phyloP scores from a whole-genome alignment of 2,113 vertebrate genomes.

The Tamias sibiricus region DNA sequence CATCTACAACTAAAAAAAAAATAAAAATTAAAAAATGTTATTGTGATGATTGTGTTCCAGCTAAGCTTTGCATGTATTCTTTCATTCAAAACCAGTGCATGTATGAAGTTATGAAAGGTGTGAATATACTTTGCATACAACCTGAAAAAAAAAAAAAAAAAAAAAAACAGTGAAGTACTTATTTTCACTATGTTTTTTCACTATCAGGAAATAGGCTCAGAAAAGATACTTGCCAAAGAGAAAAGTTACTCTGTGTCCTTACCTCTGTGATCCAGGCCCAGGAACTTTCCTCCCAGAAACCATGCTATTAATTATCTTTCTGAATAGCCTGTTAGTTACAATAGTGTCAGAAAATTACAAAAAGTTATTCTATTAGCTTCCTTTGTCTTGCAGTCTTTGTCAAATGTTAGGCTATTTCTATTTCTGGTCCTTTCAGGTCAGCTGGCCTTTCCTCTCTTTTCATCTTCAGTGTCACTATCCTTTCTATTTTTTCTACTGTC shows the following conservation, averaged over 20 bases:
- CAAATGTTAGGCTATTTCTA: background rate
- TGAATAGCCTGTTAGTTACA: background rate
- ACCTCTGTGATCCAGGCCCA: background rate
- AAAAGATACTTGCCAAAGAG: background rate
- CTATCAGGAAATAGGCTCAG: background rate
- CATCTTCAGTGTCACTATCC: background rate
- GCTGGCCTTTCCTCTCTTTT: background rate
- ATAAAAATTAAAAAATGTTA: too few species aligned
- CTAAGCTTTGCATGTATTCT: background rate
- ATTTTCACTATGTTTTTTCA: background rate
- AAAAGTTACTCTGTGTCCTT: background rate
- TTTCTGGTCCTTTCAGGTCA: background rate
- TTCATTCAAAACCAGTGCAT: background rate
- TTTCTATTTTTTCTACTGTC: background rate
- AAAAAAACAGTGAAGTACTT: background rate
- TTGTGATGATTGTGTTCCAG: background rate
- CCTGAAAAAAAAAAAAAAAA: too few species aligned
- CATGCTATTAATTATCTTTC: background rate
- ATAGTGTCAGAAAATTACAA: conserved; percentile 4
- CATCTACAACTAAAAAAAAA: too few species aligned
- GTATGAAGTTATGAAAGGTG: too few species aligned
- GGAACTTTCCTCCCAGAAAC: background rate
- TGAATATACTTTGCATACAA: too few species aligned
- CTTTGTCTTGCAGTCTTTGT: background rate
- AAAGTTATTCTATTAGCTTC: background rate